Base-by-base conservation (phyloP, 2,888 invertebrate species). In the Apamea crenata region DNA sequence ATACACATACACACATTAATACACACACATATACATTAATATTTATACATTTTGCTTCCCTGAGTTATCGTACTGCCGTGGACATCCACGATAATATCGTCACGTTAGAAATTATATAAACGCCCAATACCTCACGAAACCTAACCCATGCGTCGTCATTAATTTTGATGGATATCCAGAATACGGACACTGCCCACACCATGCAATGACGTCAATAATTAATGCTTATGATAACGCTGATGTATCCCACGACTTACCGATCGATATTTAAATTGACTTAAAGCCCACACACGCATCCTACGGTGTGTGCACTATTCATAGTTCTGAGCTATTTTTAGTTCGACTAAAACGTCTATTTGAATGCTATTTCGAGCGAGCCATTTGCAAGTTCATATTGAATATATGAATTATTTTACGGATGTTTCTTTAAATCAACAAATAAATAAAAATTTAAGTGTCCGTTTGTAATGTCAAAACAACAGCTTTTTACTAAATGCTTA, bases 131-230 rank as follows among this genome's bases (percentile, higher is more conserved):
- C 16, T 50, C 18, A 12, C 50, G 16, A 53, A 76, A 29, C 40
- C 47, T 40, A 61, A 7, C 8, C 8, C 25, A 40, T 10, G n/a
- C 25, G 32, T 47, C 59, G 32, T n/a, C 44, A 44, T 74, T 32
- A 68, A 66, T 67, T 29, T 61, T 32, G 65, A 74, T 61, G 7
- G 21, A 61, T 74, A 50, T 68, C 29, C 67, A 78, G 86, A 82
- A 65, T 74, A 78, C 53, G 18, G 44, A 3, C 44, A 36, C 77
- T 70, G 25, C 82, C 82, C 72, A 85, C 77, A 56, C n/a, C 32
- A 4, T 8, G 25, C 56, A 47, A 53, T 84, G 86, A 84, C 86
- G 78, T 86, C 83, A 82, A 74, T 78, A 70, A 74, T 44, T 16
- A 36, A 47, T 65, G 21, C 67, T 71, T 29, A 36, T 66, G 47